Evolutionary conservation across 64 coral and sea anemone species (phyloP), one percentile per base, ranked within the genome.

Genomic region (Montipora capricornis): DNA sequence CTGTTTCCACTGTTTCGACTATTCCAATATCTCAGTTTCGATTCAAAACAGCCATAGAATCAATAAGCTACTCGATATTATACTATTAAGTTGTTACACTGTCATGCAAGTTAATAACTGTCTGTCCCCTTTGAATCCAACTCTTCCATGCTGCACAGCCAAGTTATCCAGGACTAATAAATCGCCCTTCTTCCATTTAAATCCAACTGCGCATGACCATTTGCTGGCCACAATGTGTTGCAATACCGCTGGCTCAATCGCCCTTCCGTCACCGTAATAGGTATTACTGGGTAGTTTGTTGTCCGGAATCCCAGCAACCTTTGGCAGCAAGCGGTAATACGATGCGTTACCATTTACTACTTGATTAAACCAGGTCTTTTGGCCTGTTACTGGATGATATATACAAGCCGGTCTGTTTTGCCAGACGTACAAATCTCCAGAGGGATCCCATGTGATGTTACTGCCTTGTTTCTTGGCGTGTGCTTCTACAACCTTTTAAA

Each of bases 141-240:
- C 85, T 48, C 95, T 92, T 14, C 80, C 91, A 51, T 96, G 91
- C 80, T 76, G 73, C 9, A 74, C 68, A 1, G 85, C 60, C 48
- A 93, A 44, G 73, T 93, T 93, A 74, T 93, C 91, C 48, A 96
- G 24, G 8, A 93, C 58, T 20, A 96, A 51, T 1, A 96, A 22
- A 67, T 96, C 91, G 1, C 91, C 91, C 44, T 89, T 81, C 62
- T 87, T 84, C 95, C 95, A 96, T 71, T 96, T 91, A 74, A 93
- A 96, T 3, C 95, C 90, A 8, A 96, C 83, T 44, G 86, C 80
- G 53, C 85, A 89, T 78, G 82, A 49, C 95, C 94, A 95, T 6
- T 55, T 64, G 3, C 47, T 81, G 14, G 89, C 84, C 7, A 85
- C 75, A 13, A 95, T 22, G 79, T 96, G 95, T 68, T 96, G 90